A percentile compares a stretch with the other conserved stretches of the same genome.
Evolutionary conservation across 2,797 vertebrate species (phyloP).

Genomic region (Etheostoma nigrum): DNA sequence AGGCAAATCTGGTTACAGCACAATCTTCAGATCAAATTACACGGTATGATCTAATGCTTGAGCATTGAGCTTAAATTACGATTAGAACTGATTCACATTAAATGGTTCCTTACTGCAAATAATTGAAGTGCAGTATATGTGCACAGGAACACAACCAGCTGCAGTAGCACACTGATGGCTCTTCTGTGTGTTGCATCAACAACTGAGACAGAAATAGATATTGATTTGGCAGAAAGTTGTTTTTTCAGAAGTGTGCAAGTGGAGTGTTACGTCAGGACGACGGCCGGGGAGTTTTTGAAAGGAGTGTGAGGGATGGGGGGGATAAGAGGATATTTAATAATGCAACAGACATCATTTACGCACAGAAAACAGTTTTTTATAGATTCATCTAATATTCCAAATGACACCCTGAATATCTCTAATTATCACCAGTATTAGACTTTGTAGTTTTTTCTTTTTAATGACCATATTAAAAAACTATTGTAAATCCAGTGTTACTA

Average conservation of each 20-base stretch:
- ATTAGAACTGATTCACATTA: not conserved
- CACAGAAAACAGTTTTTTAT: not conserved
- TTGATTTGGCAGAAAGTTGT: conserved; percentile 11
- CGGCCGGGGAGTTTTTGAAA: not conserved
- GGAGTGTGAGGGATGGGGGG: too few species aligned
- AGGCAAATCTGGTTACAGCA: not conserved
- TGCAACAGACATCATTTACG: not conserved
- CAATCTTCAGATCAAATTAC: not conserved
- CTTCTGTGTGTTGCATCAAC: not conserved
- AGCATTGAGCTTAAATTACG: not conserved
- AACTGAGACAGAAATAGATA: conserved; percentile 5
- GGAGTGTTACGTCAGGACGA: not conserved
- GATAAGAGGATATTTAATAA: not conserved
- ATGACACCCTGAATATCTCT: not conserved
- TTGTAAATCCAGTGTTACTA: too few species aligned
- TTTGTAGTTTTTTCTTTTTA: not conserved
- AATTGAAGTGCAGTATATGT: not conserved
- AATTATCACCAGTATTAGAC: not conserved
- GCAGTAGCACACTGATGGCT: not conserved
- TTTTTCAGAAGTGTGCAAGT: conserved; percentile 20
- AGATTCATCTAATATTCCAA: not conserved
- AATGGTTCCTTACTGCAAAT: not conserved
- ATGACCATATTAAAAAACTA: not conserved
- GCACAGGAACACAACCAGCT: not conserved
- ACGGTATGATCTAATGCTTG: not conserved